These are phyloP conservation scores for Diorhabda carinulata DNA, from an alignment of 1,140 invertebrate genomes.

Conservation along the genomic window DNA sequence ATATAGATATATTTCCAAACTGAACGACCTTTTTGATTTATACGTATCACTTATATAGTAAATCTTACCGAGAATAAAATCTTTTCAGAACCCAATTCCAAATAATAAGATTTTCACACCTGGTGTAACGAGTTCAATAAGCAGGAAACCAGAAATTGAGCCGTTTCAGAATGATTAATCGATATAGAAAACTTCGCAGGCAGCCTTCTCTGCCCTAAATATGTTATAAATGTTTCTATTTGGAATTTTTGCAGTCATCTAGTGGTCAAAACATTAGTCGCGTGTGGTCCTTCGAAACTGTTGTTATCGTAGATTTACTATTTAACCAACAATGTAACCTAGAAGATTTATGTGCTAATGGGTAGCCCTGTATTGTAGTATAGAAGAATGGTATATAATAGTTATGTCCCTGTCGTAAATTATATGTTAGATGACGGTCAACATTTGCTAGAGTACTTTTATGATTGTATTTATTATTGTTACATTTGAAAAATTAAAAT, in stretches of 20 bases:
- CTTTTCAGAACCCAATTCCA: neutral
- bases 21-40: neutral
- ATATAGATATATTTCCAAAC: no score
- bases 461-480: no score
- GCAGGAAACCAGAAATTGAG: conserved; percentile 2
- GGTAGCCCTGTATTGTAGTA: neutral
- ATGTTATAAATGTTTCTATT: neutral
- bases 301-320: neutral
- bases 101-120: conserved; percentile 1
- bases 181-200: neutral
- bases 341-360: neutral
- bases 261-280: neutral
- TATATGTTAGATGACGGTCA: neutral
- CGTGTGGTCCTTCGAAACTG: neutral
- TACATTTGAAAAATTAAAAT: no score
- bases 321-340: neutral
- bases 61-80: neutral
- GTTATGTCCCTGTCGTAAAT: neutral
- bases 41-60: neutral
- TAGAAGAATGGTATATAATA: neutral
- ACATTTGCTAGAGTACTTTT: neutral
- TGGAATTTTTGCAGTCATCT: neutral
- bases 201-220: neutral
- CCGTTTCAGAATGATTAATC: neutral
- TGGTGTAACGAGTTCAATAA: neutral